Conservation (phyloP, 2,888 invertebrate genomes). For the Cephonodes hylas region DNA sequence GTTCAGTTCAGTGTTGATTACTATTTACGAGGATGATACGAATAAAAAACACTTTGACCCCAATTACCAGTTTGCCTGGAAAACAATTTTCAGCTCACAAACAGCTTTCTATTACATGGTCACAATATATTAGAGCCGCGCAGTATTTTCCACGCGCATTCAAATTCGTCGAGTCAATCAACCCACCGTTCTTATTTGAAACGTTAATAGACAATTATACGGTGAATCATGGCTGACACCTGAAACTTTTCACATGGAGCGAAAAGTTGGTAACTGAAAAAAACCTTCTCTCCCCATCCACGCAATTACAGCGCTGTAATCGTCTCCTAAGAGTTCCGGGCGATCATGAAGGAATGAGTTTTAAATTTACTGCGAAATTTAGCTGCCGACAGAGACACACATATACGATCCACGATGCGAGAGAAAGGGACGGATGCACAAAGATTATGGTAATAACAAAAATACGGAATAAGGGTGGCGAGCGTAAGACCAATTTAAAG, state of each 20-base stretch:
- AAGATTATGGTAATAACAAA: constrained; percentile 77
- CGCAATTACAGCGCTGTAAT: constrained; percentile 66
- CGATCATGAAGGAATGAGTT: constrained; percentile 66
- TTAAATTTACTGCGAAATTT: constrained; percentile 62
- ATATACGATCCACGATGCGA: constrained; percentile 20
- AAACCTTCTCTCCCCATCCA: constrained; percentile 24
- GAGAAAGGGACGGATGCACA: constrained; percentile 46
- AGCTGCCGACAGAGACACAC: constrained; percentile 40
- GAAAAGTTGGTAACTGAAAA: constrained; percentile 11
- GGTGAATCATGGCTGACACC: not conserved
- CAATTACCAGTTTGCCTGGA: not conserved
- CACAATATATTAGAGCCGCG: too few relatives aligned
- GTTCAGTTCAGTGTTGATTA: too few relatives aligned
- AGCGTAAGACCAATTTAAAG: constrained; percentile 78
- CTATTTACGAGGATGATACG: too few relatives aligned
- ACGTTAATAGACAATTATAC: not conserved
- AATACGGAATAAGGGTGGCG: constrained; percentile 73
- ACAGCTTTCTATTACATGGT: not conserved
- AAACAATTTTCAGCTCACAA: not conserved
- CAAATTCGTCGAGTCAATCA: not conserved
- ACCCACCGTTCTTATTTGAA: not conserved
- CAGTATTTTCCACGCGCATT: not conserved
- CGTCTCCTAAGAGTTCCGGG: constrained; percentile 59
- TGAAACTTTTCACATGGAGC: constrained; percentile 60
- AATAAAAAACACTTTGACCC: not conserved